These are phyloP conservation scores for Agrotis exclamationis DNA, from an alignment of 2,888 invertebrate species.

Conservation along the genomic window DNA sequence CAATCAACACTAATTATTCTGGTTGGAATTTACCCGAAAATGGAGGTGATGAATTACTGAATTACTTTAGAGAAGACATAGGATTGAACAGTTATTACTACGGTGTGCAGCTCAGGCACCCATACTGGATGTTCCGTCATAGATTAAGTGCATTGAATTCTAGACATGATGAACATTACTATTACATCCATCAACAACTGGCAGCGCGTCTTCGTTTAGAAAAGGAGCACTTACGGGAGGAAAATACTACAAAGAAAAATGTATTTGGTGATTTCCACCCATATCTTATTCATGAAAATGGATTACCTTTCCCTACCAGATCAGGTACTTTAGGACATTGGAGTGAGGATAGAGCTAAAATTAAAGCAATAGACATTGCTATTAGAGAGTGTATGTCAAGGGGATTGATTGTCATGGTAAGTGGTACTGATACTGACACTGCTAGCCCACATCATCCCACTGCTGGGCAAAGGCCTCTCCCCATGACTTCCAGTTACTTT, in stretches of 20 bases:
- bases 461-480: too few relatives aligned
- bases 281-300: constrained; percentile 83
- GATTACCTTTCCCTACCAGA: constrained; percentile 83
- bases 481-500: too few relatives aligned
- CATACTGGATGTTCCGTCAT: constrained; percentile 91
- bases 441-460: too few relatives aligned
- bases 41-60: constrained; percentile 88
- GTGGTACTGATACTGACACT: too few relatives aligned
- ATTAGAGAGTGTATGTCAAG: constrained; percentile 84
- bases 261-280: constrained; percentile 77
- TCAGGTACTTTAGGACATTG: constrained; percentile 71
- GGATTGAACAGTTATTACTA: constrained; percentile 92
- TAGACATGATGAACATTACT: constrained; percentile 83
- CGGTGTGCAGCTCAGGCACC: constrained; percentile 89
- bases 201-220: constrained; percentile 82
- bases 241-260: constrained; percentile 57
- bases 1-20: constrained; percentile 85
- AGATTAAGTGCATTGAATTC: constrained; percentile 81
- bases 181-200: constrained; percentile 82
- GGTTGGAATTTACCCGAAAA: constrained; percentile 88
- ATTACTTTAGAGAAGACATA: constrained; percentile 93
- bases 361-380: constrained; percentile 82
- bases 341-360: constrained; percentile 75
- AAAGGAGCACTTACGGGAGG: constrained; percentile 74
- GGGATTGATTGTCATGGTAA: constrained; percentile 83